These are phyloP conservation scores for Spilosoma lubricipeda DNA, from an alignment of 2,888 invertebrate species.

Conservation along the genomic window DNA sequence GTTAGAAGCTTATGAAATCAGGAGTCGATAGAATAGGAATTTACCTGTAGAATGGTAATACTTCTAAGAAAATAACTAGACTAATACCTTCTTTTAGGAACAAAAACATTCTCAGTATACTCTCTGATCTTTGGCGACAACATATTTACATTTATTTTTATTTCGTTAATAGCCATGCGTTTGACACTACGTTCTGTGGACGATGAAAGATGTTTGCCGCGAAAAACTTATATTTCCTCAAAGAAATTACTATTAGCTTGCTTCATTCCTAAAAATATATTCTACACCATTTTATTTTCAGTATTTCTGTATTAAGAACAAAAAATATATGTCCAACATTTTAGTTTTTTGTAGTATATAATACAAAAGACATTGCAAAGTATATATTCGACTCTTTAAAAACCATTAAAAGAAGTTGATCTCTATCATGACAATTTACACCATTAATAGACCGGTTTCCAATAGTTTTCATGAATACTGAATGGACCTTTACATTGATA, in stretches of 20 bases:
- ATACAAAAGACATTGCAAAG: not conserved
- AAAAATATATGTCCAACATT: not conserved
- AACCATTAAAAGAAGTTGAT: not conserved
- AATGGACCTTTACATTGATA: not conserved
- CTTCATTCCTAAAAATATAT: not conserved
- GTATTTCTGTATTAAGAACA: not conserved
- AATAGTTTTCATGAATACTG: not conserved
- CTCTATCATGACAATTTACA: not conserved
- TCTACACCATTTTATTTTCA: not conserved
- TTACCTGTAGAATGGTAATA: not conserved
- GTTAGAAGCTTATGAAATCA: too few relatives aligned
- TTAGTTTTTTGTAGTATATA: not conserved
- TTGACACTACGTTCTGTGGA: slow-evolving; percentile 22
- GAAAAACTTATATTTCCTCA: slow-evolving; percentile 11
- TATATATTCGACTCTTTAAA: not conserved
- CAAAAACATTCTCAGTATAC: slow-evolving; percentile 15
- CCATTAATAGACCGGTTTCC: not conserved
- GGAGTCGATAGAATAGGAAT: not conserved
- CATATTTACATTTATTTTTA: slow-evolving; percentile 26
- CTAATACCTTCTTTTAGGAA: slow-evolving; percentile 19
- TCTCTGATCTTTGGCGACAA: slow-evolving; percentile 24
- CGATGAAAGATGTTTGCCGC: slow-evolving; percentile 15
- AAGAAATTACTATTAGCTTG: slow-evolving; percentile 1
- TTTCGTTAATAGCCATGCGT: slow-evolving; percentile 20
- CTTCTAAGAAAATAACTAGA: slow-evolving; percentile 11